Base-by-base conservation (phyloP, 2,888 invertebrate genomes). In the Troides aeacus region DNA sequence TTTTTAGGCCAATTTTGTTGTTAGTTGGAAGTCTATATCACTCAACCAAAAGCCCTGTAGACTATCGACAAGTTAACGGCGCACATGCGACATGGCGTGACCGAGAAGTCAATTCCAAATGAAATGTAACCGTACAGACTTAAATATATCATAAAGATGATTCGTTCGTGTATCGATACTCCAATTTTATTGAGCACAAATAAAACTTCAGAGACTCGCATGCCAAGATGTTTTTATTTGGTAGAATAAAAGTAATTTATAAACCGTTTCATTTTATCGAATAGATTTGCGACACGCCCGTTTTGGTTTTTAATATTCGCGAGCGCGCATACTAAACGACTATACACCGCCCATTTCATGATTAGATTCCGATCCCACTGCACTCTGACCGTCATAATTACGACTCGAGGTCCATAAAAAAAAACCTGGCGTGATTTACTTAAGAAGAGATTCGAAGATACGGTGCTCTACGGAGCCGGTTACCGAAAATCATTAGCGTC, bases 301-400 rank as follows among this genome's bases (percentile, higher is more conserved):
- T 58, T 56, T 39, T 30, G 59, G 50, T 63, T 60, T 50, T 60
- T 61, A 30, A 59, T 64, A 68, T 71, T 64, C 70, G 84, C 83
- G 77, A 83, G 81, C 84, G 84, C 88, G 82, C 85, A 88, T 84
- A 84, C 81, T 81, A 57, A 53, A 64, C 83, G 46, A 79, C 81
- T 78, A 76, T 73, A 73, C 17, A 63, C 81, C 90, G 88, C 92
- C 92, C 88, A 87, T 82, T 84, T 87, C 85, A 89, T 92, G 92
- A 92, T 92, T 90, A 92, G 90, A 89, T 92, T 92, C 87, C 85
- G 87, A 85, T 88, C 84, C 85, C 80, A 84, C 85, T 92, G 92
- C 92, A 92, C 92, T 92, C 89, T 91, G 92, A 92, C 92, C 92
- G 90, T 89, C 84, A 89, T 92, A 91, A 92, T 92, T 89, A 90